A percentile compares a stretch with the other conserved stretches of the same genome.
Conservation (phyloP, 2,797 vertebrate genomes). For the Aulostomus chinensis region DNA sequence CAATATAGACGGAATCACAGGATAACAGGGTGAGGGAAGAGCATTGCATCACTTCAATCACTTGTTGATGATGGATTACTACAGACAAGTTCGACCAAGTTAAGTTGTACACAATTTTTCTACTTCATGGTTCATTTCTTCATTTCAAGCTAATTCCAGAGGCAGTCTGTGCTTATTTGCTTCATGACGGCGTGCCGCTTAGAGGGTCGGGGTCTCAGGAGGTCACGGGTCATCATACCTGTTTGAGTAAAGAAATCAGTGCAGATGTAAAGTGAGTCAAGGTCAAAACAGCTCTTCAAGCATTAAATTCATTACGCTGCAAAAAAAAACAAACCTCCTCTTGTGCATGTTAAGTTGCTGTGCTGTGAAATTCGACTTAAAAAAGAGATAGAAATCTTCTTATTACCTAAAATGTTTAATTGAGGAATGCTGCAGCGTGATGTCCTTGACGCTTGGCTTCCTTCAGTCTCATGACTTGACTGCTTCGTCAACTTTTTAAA, state of each 20-base stretch:
- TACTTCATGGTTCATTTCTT: slow-evolving; percentile 52
- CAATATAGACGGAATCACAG: neutral
- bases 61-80: slow-evolving; percentile 8
- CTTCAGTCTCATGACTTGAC: slow-evolving; percentile 12
- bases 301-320: slow-evolving; percentile 2
- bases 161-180: neutral
- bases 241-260: slow-evolving; percentile 17
- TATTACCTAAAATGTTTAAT: neutral
- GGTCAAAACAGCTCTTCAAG: no score
- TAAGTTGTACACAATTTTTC: slow-evolving; percentile 7
- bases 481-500: slow-evolving; percentile 5
- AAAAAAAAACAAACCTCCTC: no score
- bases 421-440: slow-evolving; percentile 4
- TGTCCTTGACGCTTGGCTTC: slow-evolving; percentile 3
- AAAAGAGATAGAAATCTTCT: neutral
- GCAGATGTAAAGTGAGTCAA: neutral
- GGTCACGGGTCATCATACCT: slow-evolving; percentile 1
- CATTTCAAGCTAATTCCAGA: slow-evolving; percentile 40
- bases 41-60: slow-evolving; percentile 9
- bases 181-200: slow-evolving; percentile 17
- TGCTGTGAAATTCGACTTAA: no score
- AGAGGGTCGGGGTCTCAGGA: slow-evolving; percentile 1
- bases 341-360: neutral
- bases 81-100: neutral
- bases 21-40: slow-evolving; percentile 4